Percentiles rank a stretch among this genome's conserved stretches.
phyloP scores from a whole-genome alignment of 2,888 invertebrate species.

The Palloptera scutellata region DNA sequence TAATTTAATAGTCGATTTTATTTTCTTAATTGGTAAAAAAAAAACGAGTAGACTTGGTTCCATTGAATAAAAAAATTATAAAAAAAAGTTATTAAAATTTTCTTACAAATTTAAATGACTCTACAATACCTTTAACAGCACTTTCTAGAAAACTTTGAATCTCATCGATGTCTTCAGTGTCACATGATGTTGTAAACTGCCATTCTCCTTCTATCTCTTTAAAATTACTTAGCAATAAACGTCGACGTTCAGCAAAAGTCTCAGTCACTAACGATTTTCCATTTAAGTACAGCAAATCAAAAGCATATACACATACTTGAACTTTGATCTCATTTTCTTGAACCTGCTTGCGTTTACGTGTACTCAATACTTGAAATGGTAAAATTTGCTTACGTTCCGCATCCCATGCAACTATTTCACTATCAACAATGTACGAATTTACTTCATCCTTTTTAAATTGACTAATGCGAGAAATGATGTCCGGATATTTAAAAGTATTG shows the following conservation, averaged over 20 bases:
- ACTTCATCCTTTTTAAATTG: conserved; percentile 69
- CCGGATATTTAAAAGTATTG: conserved; percentile 95
- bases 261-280: conserved; percentile 82
- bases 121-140: conserved; percentile 78
- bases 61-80: no score
- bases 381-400: conserved; percentile 83
- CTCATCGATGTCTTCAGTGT: conserved; percentile 87
- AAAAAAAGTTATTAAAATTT: no score
- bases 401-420: conserved; percentile 98
- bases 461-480: conserved; percentile 79
- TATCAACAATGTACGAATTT: conserved; percentile 88
- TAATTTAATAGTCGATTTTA: not conserved
- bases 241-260: conserved; percentile 79
- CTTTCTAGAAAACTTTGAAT: conserved; percentile 94
- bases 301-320: conserved; percentile 95
- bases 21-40: no score
- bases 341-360: conserved; percentile 90
- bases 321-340: conserved; percentile 67
- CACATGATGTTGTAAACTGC: conserved; percentile 83
- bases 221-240: conserved; percentile 76
- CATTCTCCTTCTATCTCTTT: conserved; percentile 80
- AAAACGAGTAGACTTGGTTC: no score
- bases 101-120: no score
- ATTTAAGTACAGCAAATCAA: conserved; percentile 94
- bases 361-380: conserved; percentile 95